A percentile compares a stretch with the other conserved stretches of the same genome.
phyloP scores from a whole-genome alignment of 2,888 invertebrate species.

The Ophioninae sp. region DNA sequence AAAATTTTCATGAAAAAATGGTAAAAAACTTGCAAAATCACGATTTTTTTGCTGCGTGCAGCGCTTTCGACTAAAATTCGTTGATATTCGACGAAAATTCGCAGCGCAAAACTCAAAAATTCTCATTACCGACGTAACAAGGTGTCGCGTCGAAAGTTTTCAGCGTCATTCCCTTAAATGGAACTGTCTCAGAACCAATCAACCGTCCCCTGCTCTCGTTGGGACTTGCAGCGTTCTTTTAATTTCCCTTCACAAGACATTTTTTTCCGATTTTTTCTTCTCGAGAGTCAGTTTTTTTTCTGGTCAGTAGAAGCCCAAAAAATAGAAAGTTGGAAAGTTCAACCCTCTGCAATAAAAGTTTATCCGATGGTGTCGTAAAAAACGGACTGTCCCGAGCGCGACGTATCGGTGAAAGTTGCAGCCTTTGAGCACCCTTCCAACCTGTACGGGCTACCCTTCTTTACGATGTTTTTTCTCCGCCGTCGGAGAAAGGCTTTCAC shows the following conservation, averaged over 20 bases:
- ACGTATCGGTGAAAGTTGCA: constrained; percentile 61
- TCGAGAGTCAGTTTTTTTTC: neutral
- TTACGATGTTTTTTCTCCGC: constrained; percentile 65
- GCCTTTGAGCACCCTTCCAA: constrained; percentile 63
- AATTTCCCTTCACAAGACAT: neutral
- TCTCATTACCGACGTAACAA: no score
- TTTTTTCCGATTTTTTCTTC: neutral
- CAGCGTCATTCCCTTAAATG: neutral
- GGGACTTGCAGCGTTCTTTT: neutral
- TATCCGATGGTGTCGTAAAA: constrained; percentile 70
- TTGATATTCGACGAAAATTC: no score
- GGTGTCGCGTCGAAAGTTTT: no score
- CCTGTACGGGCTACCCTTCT: constrained; percentile 55
- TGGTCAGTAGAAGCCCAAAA: constrained; percentile 1
- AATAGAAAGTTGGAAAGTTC: constrained; percentile 57
- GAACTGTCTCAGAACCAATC: neutral
- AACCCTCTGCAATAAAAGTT: constrained; percentile 31
- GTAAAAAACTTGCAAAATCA: no score
- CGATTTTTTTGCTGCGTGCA: no score
- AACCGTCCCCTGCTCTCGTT: neutral
- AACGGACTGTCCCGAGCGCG: constrained; percentile 68
- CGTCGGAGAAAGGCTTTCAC: constrained; percentile 71
- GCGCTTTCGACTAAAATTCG: no score
- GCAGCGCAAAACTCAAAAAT: no score
- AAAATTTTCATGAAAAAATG: no score